Percentiles rank a stretch among this genome's conserved stretches.
These are phyloP conservation scores for Eulemur macaco DNA, from an alignment of 2,113 vertebrate species.

Conservation along the genomic window DNA sequence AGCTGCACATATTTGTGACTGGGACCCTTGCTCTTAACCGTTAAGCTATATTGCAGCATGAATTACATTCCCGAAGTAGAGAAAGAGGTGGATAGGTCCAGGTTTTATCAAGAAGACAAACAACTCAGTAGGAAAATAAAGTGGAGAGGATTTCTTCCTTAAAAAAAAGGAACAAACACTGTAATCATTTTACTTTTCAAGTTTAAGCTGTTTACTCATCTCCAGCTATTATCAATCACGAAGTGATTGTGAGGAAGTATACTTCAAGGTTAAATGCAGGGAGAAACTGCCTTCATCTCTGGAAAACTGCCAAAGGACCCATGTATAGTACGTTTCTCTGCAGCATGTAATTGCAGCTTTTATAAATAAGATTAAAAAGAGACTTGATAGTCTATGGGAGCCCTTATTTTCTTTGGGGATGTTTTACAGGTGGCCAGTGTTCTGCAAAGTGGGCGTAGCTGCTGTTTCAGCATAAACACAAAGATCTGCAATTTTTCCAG, in stretches of 20 bases:
- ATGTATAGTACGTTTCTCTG: not conserved
- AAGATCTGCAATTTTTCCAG: slow-evolving; percentile 20
- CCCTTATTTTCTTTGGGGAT: slow-evolving; percentile 1
- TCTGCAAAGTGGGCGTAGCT: slow-evolving; percentile 32
- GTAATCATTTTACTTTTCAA: slow-evolving; percentile 53
- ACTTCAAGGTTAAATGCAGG: slow-evolving; percentile 55
- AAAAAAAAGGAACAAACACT: not conserved
- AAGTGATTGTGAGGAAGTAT: not conserved
- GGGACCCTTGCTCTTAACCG: not conserved
- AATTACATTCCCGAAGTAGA: not conserved
- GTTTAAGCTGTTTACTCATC: slow-evolving; percentile 42
- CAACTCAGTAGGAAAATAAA: not conserved
- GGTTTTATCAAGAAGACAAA: not conserved
- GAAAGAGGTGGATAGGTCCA: not conserved
- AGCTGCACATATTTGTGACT: no score
- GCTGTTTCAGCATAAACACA: slow-evolving; percentile 64
- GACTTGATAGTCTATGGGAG: not conserved
- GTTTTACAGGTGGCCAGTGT: slow-evolving; percentile 55
- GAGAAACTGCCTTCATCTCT: not conserved
- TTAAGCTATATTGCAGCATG: not conserved
- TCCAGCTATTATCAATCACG: slow-evolving; percentile 57
- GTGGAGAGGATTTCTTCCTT: not conserved
- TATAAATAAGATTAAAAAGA: slow-evolving; percentile 60
- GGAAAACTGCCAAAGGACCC: slow-evolving; percentile 11
- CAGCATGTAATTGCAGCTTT: slow-evolving; percentile 37